A percentile compares a stretch with the other conserved stretches of the same genome.
phyloP scores from a whole-genome alignment of 2,797 vertebrate species.

The Gadopsis marmoratus region DNA sequence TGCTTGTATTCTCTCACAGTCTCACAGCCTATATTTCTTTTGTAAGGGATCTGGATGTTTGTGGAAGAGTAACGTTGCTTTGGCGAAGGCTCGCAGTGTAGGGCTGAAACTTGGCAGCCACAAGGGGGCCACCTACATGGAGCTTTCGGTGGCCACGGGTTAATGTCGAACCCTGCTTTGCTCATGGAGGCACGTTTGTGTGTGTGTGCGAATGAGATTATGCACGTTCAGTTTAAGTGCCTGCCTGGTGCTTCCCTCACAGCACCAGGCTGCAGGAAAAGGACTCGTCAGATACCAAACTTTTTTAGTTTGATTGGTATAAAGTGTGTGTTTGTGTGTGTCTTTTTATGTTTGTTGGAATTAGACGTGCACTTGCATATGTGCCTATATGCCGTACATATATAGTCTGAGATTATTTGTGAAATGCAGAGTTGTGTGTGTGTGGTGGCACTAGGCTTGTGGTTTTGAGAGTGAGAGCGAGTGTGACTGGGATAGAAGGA shows the following conservation, averaged over 20 bases:
- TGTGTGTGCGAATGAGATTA: not conserved
- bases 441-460: constrained; percentile 10
- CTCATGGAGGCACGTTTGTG: not conserved
- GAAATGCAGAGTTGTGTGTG: not conserved
- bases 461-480: constrained; percentile 18
- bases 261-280: not conserved
- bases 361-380: no score
- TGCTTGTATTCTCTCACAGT: no score
- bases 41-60: no score
- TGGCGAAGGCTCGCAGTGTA: no score
- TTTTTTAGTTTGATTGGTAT: not conserved
- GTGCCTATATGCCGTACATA: no score
- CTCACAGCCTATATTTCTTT: no score
- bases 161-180: no score
- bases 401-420: not conserved
- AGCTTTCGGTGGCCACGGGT: no score
- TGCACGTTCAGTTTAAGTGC: constrained; percentile 1
- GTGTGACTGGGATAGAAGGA: constrained; percentile 56
- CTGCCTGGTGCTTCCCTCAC: not conserved
- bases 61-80: no score
- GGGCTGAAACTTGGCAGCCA: no score
- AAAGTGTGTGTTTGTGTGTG: not conserved
- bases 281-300: not conserved
- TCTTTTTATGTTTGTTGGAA: not conserved
- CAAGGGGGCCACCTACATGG: no score